Conservation (phyloP, 2,797 vertebrate species). For the Halcyon leucocephala region DNA sequence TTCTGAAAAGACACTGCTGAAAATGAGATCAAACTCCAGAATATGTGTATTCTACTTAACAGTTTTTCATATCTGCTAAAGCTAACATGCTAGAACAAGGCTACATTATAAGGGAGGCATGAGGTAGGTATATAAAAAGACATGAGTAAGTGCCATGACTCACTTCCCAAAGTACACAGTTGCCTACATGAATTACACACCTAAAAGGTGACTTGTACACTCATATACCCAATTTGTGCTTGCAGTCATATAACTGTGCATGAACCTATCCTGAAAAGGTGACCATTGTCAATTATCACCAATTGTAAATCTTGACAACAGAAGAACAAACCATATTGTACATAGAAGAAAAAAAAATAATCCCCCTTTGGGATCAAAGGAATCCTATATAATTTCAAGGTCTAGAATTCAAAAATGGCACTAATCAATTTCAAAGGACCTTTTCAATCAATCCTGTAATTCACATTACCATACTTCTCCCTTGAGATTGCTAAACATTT, state of each 20-base stretch:
- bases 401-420: neutral
- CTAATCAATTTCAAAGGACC: neutral
- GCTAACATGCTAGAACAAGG: neutral
- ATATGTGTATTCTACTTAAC: neutral
- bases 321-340: neutral
- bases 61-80: neutral
- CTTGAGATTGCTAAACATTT: neutral
- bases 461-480: neutral
- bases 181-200: slow-evolving; percentile 33
- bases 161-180: slow-evolving; percentile 17
- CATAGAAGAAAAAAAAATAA: neutral
- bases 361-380: neutral
- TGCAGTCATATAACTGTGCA: neutral
- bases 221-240: neutral
- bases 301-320: neutral
- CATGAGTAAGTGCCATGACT: slow-evolving; percentile 55
- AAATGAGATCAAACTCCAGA: neutral
- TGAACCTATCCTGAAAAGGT: neutral
- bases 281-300: neutral
- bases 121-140: slow-evolving; percentile 43
- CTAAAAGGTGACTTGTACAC: neutral
- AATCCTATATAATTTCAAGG: neutral
- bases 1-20: neutral
- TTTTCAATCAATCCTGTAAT: neutral
- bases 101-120: neutral